Percentiles rank a stretch among this genome's conserved stretches.
Evolutionary conservation across 2,113 vertebrate species (phyloP).

Genomic region (Rissa tridactyla): DNA sequence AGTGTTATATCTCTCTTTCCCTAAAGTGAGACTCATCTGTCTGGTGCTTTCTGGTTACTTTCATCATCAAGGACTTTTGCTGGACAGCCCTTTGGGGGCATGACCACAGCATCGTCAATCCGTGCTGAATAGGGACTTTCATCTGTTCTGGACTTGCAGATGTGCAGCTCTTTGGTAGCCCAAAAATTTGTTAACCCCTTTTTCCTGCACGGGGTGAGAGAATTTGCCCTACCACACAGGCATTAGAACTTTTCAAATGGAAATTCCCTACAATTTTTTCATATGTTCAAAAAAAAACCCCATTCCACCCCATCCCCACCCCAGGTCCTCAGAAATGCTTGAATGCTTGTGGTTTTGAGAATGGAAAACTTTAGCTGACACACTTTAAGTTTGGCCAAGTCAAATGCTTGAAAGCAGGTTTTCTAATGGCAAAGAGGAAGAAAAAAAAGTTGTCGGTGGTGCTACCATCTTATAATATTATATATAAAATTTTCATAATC

Average conservation of each 20-base stretch:
- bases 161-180: not conserved
- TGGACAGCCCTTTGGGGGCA: not conserved
- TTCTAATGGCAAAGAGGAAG: not conserved
- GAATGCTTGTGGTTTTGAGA: slow-evolving; percentile 41
- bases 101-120: not conserved
- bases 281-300: not conserved
- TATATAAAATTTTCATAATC: not conserved
- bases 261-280: not conserved
- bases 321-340: not conserved
- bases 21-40: not conserved
- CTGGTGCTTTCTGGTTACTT: not conserved
- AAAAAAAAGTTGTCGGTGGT: not conserved
- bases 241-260: not conserved
- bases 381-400: not conserved
- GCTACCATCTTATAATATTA: not conserved
- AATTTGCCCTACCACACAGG: not conserved
- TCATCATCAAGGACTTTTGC: not conserved
- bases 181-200: not conserved
- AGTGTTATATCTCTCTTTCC: not conserved
- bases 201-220: not conserved
- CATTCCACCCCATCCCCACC: not conserved
- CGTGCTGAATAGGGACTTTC: not conserved
- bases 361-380: slow-evolving; percentile 35
- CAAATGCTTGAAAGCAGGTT: not conserved
- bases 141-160: not conserved